phyloP scores from a whole-genome alignment of 2,888 invertebrate genomes.

The Prosopocoilus inquinatus region DNA sequence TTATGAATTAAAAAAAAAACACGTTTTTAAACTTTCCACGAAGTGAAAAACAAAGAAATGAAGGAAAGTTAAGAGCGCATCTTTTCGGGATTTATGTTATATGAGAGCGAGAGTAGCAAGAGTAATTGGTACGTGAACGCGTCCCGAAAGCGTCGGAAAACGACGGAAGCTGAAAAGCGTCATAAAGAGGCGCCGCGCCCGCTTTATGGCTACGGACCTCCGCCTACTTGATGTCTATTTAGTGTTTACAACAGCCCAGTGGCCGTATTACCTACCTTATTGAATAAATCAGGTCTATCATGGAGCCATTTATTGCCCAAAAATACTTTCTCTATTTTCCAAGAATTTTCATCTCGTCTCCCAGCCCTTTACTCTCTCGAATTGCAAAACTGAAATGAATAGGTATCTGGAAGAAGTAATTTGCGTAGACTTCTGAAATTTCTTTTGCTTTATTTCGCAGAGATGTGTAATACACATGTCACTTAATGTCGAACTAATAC shows the following conservation, averaged over 20 bases:
- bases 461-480: too few species aligned
- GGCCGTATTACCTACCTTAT: slow-evolving; percentile 45
- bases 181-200: slow-evolving; percentile 45
- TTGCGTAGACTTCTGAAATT: too few species aligned
- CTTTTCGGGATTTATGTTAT: too few species aligned
- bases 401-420: too few species aligned
- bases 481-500: background rate
- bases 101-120: too few species aligned
- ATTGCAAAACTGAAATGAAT: too few species aligned
- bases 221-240: slow-evolving; percentile 47
- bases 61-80: too few species aligned
- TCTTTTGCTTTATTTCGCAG: too few species aligned
- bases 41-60: too few species aligned
- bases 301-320: slow-evolving; percentile 25
- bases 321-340: background rate
- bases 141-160: slow-evolving; percentile 17
- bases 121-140: too few species aligned
- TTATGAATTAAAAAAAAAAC: too few species aligned
- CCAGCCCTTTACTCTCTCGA: background rate
- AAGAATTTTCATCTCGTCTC: background rate
- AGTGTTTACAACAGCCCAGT: slow-evolving; percentile 46
- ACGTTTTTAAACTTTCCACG: too few species aligned
- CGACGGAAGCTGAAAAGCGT: slow-evolving; percentile 30
- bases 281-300: slow-evolving; percentile 38
- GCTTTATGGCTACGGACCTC: slow-evolving; percentile 47